Evolutionary conservation across 2,797 vertebrate genomes (phyloP).

Genomic region (Coilia nasus): DNA sequence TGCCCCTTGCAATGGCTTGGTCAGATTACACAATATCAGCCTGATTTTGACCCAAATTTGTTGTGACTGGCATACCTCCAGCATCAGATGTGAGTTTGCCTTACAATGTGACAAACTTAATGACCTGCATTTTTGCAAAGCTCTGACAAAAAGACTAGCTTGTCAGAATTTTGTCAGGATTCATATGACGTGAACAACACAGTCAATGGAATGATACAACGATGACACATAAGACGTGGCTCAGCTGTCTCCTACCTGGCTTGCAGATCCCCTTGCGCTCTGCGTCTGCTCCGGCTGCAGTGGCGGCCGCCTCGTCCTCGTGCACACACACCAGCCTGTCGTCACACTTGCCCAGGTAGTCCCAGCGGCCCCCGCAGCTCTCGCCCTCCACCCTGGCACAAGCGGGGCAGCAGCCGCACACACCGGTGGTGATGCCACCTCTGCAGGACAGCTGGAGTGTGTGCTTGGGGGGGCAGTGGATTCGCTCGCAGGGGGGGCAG

Average conservation of each 20-base stretch:
- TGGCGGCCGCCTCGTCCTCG: slow-evolving; percentile 58
- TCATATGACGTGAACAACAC: no score
- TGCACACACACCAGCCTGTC: slow-evolving; percentile 70
- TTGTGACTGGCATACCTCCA: no score
- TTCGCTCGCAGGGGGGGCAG: slow-evolving; percentile 72
- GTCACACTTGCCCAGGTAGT: slow-evolving; percentile 76
- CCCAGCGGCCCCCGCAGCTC: slow-evolving; percentile 74
- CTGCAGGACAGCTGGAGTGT: slow-evolving; percentile 69
- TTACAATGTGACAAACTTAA: no score
- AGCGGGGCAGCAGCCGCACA: slow-evolving; percentile 74
- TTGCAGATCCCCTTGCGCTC: slow-evolving; percentile 66
- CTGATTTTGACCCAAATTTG: no score
- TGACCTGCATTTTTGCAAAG: no score
- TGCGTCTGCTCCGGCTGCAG: slow-evolving; percentile 36
- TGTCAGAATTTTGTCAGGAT: no score
- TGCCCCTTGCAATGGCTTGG: no score
- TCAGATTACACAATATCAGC: no score
- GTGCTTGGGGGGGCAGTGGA: slow-evolving; percentile 70
- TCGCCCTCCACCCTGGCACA: slow-evolving; percentile 69
- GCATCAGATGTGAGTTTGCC: no score
- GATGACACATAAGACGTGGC: no score
- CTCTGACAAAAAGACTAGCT: no score
- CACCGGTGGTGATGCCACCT: slow-evolving; percentile 69
- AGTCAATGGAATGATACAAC: no score
- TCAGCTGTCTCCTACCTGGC: slow-evolving; percentile 52